Evolutionary conservation across 2,888 invertebrate genomes (phyloP).

Genomic region (Morpho helenor): DNA sequence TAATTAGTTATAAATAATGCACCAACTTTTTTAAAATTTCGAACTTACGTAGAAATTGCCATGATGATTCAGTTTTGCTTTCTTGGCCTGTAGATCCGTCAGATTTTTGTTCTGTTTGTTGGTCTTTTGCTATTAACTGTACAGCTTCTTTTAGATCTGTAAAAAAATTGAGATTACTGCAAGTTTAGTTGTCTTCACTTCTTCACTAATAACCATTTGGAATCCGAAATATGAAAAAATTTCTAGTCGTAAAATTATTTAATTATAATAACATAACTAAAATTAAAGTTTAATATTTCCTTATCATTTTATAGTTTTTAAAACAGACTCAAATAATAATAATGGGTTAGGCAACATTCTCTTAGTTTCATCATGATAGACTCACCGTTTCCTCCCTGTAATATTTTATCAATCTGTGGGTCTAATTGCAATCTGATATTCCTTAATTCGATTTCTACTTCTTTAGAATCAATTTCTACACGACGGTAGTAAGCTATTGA

Average conservation of each 20-base stretch:
- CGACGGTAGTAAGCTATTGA: slow-evolving; percentile 55
- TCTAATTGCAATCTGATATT: slow-evolving; percentile 53
- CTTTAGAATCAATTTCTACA: slow-evolving; percentile 41
- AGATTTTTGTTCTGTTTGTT: neutral
- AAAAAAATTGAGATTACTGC: slow-evolving; percentile 18
- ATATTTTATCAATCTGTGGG: slow-evolving; percentile 43
- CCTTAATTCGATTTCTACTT: slow-evolving; percentile 45
- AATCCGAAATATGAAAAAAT: no score
- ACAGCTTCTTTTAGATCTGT: slow-evolving; percentile 37
- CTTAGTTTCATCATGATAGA: no score
- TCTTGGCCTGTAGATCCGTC: slow-evolving; percentile 1
- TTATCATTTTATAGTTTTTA: no score
- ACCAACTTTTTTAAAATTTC: neutral
- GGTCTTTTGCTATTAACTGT: slow-evolving; percentile 33
- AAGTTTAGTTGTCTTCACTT: no score
- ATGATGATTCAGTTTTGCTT: slow-evolving; percentile 36
- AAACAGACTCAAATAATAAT: no score
- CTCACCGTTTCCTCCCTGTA: slow-evolving; percentile 32
- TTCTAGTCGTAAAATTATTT: no score
- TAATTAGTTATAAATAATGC: no score
- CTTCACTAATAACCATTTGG: no score
- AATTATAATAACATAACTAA: no score
- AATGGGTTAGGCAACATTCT: no score
- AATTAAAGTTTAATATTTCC: no score
- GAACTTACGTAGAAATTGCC: slow-evolving; percentile 45